Percentiles rank a stretch among this genome's conserved stretches.
Evolutionary conservation across 2,797 vertebrate genomes (phyloP).

Genomic region (Natrix natrix): DNA sequence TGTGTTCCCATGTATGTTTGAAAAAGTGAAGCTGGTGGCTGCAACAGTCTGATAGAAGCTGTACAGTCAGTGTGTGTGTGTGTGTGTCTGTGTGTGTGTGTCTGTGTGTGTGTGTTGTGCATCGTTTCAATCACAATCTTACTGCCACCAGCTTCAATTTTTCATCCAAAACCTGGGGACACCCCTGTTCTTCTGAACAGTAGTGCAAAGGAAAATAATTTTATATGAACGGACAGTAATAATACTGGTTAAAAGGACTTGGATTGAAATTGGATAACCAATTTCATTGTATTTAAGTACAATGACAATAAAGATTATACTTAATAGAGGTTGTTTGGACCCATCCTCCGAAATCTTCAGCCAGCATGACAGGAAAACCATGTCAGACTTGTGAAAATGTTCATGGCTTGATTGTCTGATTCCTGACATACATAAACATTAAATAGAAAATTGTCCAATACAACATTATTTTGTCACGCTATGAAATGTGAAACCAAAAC

Average conservation of each 20-base stretch:
- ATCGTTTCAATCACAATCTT: not conserved
- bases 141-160: not conserved
- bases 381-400: not conserved
- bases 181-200: not conserved
- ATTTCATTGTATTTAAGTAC: no score
- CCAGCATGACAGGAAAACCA: not conserved
- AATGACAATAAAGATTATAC: no score
- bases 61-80: no score
- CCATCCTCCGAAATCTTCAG: not conserved
- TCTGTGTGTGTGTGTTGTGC: not conserved
- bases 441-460: not conserved
- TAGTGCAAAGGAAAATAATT: not conserved
- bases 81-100: not conserved
- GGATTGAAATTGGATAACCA: no score
- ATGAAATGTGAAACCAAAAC: not conserved
- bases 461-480: not conserved
- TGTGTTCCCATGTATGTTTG: not conserved
- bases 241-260: not conserved
- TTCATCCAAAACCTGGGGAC: not conserved
- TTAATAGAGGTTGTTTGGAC: not conserved
- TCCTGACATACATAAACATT: not conserved
- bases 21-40: not conserved
- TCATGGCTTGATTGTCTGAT: not conserved
- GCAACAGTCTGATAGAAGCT: not conserved
- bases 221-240: not conserved